A percentile compares a stretch with the other conserved stretches of the same genome.
These are phyloP conservation scores for Chrosomus eos DNA, from an alignment of 2,797 vertebrate species.

Conservation along the genomic window DNA sequence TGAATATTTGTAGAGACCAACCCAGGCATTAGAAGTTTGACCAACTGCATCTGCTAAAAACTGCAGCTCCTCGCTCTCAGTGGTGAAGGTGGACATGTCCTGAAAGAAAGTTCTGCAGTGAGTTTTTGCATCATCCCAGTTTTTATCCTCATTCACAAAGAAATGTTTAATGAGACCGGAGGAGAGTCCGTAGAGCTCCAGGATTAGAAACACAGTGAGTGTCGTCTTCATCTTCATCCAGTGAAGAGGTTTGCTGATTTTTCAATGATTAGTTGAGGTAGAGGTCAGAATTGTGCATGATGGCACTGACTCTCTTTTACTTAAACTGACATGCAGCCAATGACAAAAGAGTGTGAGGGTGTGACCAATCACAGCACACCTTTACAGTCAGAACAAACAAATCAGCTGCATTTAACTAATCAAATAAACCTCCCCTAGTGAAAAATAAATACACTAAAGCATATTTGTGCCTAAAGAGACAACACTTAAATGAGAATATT, in stretches of 20 bases:
- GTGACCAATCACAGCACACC: conserved; percentile 11
- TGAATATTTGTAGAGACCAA: conserved; percentile 22
- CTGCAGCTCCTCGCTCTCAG: background rate
- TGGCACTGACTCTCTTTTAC: background rate
- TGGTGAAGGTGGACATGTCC: conserved; percentile 40
- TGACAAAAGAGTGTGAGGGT: background rate
- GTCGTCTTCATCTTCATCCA: conserved; percentile 24
- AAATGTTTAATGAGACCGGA: conserved; percentile 12
- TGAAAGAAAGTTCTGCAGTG: conserved; percentile 10
- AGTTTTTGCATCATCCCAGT: conserved; percentile 18
- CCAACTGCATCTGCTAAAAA: background rate
- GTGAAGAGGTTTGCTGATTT: too few species aligned
- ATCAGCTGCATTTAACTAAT: too few species aligned
- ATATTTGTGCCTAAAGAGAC: too few species aligned
- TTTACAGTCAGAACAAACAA: background rate
- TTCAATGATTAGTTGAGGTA: too few species aligned
- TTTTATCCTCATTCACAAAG: background rate
- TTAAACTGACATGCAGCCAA: background rate
- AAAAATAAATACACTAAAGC: too few species aligned
- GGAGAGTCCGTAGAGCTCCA: conserved; percentile 1
- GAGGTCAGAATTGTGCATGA: too few species aligned
- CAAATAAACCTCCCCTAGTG: too few species aligned
- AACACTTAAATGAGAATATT: too few species aligned
- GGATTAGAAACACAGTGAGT: background rate
- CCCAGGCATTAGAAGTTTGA: conserved; percentile 28